Evolutionary conservation across 2,113 vertebrate genomes (phyloP).

Genomic region (Arenaria interpres): DNA sequence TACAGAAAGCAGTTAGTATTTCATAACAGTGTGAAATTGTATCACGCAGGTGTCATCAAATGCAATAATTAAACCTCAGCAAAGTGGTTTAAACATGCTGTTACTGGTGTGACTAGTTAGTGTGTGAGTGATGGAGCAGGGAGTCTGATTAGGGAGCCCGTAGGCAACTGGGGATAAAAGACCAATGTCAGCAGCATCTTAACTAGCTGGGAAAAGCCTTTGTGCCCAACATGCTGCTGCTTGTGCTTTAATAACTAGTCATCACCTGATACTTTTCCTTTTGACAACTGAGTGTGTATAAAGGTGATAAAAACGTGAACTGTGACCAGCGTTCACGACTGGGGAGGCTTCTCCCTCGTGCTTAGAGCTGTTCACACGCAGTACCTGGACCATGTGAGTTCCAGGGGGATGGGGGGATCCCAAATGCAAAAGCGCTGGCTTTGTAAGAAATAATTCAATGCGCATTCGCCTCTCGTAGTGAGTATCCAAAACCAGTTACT

Average conservation of each 20-base stretch:
- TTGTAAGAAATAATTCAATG: background rate
- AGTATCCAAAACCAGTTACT: background rate
- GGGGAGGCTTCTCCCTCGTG: background rate
- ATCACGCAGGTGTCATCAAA: background rate
- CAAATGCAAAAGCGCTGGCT: background rate
- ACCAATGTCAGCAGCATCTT: background rate
- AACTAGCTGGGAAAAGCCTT: background rate
- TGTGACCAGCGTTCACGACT: background rate
- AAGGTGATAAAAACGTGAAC: background rate
- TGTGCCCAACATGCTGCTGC: slow-evolving; percentile 35
- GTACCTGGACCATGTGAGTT: rapidly evolving
- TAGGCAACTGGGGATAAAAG: slow-evolving; percentile 19
- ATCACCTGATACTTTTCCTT: background rate
- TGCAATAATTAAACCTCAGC: slow-evolving; percentile 19
- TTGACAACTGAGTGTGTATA: background rate
- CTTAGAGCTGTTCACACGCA: background rate
- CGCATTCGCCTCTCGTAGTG: background rate
- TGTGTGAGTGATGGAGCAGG: background rate
- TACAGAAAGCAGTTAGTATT: background rate
- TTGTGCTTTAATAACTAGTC: slow-evolving; percentile 26
- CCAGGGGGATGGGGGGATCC: background rate
- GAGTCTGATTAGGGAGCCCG: slow-evolving; percentile 4
- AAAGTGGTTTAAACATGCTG: background rate
- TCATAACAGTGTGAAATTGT: background rate
- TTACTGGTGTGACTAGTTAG: slow-evolving; percentile 6